phyloP scores from a whole-genome alignment of 2,113 vertebrate species.

The Xiphias gladius region DNA sequence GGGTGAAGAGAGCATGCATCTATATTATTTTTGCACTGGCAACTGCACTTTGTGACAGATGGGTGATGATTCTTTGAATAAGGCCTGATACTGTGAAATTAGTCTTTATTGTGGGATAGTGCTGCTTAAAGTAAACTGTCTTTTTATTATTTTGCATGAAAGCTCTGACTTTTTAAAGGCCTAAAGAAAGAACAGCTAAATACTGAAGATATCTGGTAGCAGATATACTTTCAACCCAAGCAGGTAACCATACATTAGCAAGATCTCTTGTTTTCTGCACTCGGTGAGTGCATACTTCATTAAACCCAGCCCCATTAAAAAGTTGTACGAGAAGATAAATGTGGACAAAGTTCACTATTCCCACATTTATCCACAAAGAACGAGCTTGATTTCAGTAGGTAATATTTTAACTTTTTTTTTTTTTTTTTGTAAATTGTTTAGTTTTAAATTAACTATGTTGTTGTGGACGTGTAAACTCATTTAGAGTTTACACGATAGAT shows the following conservation, averaged over 20 bases:
- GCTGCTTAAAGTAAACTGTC: constrained; percentile 46
- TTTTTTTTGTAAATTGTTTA: neutral
- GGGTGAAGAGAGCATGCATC: constrained; percentile 55
- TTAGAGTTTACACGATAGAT: neutral
- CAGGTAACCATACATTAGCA: neutral
- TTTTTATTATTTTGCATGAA: constrained; percentile 56
- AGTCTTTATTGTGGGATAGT: constrained; percentile 53
- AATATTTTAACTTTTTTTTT: neutral
- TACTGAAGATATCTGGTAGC: neutral
- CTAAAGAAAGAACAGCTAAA: constrained; percentile 25
- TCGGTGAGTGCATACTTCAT: neutral
- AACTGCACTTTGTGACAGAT: constrained; percentile 68
- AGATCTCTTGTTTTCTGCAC: neutral
- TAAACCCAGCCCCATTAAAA: neutral
- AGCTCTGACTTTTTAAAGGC: constrained; percentile 26
- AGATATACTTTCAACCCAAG: neutral
- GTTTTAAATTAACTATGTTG: neutral
- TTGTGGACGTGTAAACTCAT: neutral
- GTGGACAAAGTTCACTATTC: neutral
- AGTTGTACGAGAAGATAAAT: neutral
- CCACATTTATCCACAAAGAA: neutral
- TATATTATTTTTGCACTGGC: constrained; percentile 67
- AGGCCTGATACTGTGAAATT: constrained; percentile 65
- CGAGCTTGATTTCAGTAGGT: neutral
- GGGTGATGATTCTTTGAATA: constrained; percentile 67